phyloP scores from a whole-genome alignment of 2,797 vertebrate species.

The Eulemur coronatus region DNA sequence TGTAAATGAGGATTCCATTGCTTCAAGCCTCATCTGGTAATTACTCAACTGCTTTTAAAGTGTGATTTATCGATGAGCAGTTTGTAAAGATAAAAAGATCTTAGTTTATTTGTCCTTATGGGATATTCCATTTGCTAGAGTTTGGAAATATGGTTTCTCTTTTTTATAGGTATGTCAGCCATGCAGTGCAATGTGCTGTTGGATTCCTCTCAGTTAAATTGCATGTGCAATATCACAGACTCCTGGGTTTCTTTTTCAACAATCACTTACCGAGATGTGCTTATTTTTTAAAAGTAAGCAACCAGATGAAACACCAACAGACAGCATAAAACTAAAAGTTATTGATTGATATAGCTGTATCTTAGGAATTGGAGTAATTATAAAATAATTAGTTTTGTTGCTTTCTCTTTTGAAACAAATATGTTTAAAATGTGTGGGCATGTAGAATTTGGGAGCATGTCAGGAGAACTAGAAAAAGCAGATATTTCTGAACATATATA shows the following conservation, averaged over 20 bases:
- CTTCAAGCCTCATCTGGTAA: slow-evolving; percentile 81
- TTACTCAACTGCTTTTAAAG: slow-evolving; percentile 86
- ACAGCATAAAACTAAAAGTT: slow-evolving; percentile 60
- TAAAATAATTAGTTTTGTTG: slow-evolving; percentile 47
- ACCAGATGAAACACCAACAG: slow-evolving; percentile 70
- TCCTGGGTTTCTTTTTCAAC: background rate
- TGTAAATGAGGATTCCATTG: slow-evolving; percentile 78
- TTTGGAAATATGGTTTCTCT: slow-evolving; percentile 83
- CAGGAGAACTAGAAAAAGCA: background rate
- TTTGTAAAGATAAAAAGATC: slow-evolving; percentile 82
- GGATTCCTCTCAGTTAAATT: slow-evolving; percentile 79
- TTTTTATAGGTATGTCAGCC: slow-evolving; percentile 80
- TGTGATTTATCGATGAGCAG: slow-evolving; percentile 84
- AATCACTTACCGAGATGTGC: background rate
- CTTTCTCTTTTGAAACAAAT: background rate
- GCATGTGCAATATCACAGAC: slow-evolving; percentile 41
- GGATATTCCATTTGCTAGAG: slow-evolving; percentile 86
- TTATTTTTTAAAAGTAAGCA: slow-evolving; percentile 51
- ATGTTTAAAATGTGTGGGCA: background rate
- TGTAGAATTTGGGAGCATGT: background rate
- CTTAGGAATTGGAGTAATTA: slow-evolving; percentile 40
- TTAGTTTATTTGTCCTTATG: slow-evolving; percentile 86
- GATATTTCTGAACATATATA: background rate
- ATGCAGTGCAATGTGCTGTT: slow-evolving; percentile 76
- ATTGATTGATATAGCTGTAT: slow-evolving; percentile 43